These are phyloP conservation scores for Mamestra configurata DNA, from an alignment of 1,140 invertebrate species.

Conservation along the genomic window DNA sequence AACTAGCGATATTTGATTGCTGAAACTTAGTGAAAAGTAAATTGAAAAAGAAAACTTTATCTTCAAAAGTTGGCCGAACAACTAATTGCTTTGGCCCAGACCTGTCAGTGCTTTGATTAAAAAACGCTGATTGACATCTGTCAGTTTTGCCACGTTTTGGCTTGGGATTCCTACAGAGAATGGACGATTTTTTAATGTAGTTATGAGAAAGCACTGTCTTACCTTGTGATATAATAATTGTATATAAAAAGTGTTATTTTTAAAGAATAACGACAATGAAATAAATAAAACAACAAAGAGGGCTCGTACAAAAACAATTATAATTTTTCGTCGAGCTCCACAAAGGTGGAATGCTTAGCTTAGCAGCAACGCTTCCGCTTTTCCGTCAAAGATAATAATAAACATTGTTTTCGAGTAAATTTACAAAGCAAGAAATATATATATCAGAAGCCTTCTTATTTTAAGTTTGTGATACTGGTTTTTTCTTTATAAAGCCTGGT, in stretches of 20 bases:
- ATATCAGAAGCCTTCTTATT: neutral
- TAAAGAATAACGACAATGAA: neutral
- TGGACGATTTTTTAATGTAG: no score
- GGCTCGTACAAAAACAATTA: neutral
- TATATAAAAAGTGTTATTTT: no score
- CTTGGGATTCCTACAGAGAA: no score
- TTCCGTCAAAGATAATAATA: neutral
- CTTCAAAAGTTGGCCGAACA: neutral
- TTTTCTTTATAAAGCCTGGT: no score
- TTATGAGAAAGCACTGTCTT: no score
- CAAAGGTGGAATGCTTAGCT: neutral
- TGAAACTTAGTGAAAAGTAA: neutral
- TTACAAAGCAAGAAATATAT: neutral
- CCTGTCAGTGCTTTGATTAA: slow-evolving; percentile 14
- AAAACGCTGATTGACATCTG: slow-evolving; percentile 26
- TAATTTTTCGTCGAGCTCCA: neutral
- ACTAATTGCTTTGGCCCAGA: slow-evolving; percentile 17
- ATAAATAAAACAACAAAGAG: neutral
- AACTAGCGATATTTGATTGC: neutral
- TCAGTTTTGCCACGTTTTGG: slow-evolving; percentile 21
- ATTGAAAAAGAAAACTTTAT: slow-evolving; percentile 28
- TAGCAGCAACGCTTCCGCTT: neutral
- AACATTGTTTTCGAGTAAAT: neutral
- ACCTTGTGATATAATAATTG: no score
- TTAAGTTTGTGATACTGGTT: no score